phyloP scores from a whole-genome alignment of 1,140 invertebrate genomes.

The Cyphomyrmex costatus region DNA sequence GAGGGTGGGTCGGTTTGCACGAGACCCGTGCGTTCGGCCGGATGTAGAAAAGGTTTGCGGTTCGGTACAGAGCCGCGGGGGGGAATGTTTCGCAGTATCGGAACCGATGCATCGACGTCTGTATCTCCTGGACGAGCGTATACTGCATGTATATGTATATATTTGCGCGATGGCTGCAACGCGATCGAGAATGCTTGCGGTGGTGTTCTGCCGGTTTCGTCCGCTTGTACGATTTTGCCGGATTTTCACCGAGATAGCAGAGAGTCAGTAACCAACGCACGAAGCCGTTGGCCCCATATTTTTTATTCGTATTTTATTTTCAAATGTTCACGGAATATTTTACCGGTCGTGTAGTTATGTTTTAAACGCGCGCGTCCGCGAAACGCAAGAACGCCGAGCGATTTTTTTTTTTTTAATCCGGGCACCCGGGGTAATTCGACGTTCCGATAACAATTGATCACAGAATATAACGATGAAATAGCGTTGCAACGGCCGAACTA shows the following conservation, averaged over 20 bases:
- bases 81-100: conserved; percentile 80
- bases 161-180: conserved; percentile 36
- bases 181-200: conserved; percentile 40
- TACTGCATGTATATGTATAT: neutral
- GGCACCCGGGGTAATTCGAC: conserved; percentile 22
- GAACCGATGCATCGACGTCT: conserved; percentile 60
- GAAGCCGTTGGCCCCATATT: conserved; percentile 29
- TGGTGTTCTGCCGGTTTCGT: neutral
- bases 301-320: conserved; percentile 63
- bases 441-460: conserved; percentile 53
- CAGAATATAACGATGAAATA: conserved; percentile 48
- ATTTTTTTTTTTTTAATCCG: neutral
- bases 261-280: conserved; percentile 29
- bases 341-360: conserved; percentile 27
- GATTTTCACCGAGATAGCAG: conserved; percentile 59
- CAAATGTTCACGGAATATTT: conserved; percentile 47
- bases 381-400: conserved; percentile 24
- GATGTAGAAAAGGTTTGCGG: conserved; percentile 69
- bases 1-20: conserved; percentile 45
- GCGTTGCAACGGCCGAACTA: conserved; percentile 26
- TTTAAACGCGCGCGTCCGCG: conserved; percentile 27
- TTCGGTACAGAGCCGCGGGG: conserved; percentile 54
- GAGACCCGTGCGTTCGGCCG: conserved; percentile 52
- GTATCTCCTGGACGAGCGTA: neutral
- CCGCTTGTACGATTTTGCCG: conserved; percentile 33